Percentiles rank a stretch among this genome's conserved stretches.
These are phyloP conservation scores for Jordanella pulchra DNA, from an alignment of 2,797 vertebrate species.

Conservation along the genomic window DNA sequence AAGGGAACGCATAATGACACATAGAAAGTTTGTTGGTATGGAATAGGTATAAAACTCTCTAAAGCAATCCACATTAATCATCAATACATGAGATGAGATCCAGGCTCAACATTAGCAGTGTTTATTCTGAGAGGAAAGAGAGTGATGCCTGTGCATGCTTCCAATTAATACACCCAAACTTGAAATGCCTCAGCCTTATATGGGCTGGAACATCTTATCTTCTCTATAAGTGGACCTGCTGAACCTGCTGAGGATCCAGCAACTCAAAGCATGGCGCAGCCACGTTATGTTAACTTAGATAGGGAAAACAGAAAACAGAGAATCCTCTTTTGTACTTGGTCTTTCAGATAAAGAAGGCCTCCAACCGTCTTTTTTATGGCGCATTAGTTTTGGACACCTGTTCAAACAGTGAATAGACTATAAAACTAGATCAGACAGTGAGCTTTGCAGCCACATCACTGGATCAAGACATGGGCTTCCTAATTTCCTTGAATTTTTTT, in stretches of 20 bases:
- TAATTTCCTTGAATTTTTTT: conserved; percentile 50
- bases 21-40: conserved; percentile 2
- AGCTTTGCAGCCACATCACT: conserved; percentile 15
- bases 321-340: conserved; percentile 21
- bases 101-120: conserved; percentile 36
- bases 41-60: conserved; percentile 21
- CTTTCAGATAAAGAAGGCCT: conserved; percentile 21
- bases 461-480: conserved; percentile 28
- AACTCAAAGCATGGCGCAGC: conserved; percentile 26
- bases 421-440: conserved; percentile 12
- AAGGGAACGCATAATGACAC: background rate
- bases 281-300: conserved; percentile 21
- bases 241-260: conserved; percentile 61
- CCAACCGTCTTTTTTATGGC: conserved; percentile 6
- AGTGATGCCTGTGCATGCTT: conserved; percentile 19
- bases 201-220: conserved; percentile 76
- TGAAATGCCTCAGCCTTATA: conserved; percentile 70
- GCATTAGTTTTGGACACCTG: conserved; percentile 36
- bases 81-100: conserved; percentile 34
- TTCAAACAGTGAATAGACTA: conserved; percentile 36
- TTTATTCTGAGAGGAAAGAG: conserved; percentile 46
- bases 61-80: conserved; percentile 31
- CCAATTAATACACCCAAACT: conserved; percentile 53
- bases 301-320: no score
- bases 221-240: conserved; percentile 53